A percentile compares a stretch with the other conserved stretches of the same genome.
Conservation (phyloP, 2,888 invertebrate genomes). For the Chrysolina oricalcia region DNA sequence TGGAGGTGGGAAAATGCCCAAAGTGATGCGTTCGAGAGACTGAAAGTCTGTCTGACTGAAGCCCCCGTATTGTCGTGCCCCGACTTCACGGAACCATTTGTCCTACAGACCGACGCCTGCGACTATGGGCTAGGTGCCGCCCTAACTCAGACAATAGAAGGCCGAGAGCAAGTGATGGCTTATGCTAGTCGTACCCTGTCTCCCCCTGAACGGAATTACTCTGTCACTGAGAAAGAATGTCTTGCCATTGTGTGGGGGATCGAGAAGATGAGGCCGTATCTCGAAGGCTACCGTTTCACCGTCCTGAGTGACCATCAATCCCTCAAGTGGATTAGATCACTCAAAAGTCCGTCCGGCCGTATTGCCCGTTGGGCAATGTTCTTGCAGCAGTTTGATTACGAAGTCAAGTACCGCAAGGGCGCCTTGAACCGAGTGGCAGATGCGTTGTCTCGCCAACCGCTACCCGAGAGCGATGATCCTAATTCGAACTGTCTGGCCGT, state of each 20-base stretch:
- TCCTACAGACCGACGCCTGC: too few relatives aligned
- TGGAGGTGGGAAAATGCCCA: too few relatives aligned
- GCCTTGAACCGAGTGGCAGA: too few relatives aligned
- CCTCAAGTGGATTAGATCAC: constrained; percentile 49
- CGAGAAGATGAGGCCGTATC: constrained; percentile 49
- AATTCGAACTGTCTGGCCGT: too few relatives aligned
- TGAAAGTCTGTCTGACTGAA: too few relatives aligned
- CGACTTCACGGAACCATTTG: too few relatives aligned
- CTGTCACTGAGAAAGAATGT: constrained; percentile 57
- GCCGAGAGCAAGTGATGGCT: constrained; percentile 50
- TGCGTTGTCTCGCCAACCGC: too few relatives aligned
- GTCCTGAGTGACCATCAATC: constrained; percentile 58
- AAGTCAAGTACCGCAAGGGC: too few relatives aligned
- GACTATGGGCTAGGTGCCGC: too few relatives aligned
- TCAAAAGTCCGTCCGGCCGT: constrained; percentile 32
- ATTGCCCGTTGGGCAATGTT: constrained; percentile 36
- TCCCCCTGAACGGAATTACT: constrained; percentile 46
- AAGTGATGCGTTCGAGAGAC: too few relatives aligned
- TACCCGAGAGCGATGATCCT: too few relatives aligned
- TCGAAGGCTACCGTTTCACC: constrained; percentile 51
- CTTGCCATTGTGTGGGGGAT: constrained; percentile 58
- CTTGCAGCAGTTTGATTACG: constrained; percentile 41
- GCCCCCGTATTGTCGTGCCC: too few relatives aligned
- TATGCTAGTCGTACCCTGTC: constrained; percentile 48
- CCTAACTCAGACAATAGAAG: constrained; percentile 24